Conservation (phyloP, 2,888 invertebrate genomes). For the Drosophila trichaetosa region DNA sequence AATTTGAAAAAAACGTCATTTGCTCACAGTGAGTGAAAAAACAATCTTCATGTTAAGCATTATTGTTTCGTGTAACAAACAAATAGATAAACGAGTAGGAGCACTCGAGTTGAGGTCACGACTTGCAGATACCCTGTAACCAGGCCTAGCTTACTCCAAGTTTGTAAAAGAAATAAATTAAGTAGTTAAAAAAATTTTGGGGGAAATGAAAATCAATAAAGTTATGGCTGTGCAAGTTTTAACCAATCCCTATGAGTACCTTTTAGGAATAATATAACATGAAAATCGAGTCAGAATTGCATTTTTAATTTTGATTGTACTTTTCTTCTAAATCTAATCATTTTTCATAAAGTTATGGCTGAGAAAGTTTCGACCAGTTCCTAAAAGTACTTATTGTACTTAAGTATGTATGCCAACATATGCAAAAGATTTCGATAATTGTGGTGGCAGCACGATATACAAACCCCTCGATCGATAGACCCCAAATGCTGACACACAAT, state of each 20-base stretch:
- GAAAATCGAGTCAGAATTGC: too few species aligned
- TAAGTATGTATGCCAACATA: neutral
- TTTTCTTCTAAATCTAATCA: rapidly evolving
- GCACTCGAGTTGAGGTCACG: neutral
- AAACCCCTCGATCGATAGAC: neutral
- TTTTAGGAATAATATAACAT: too few species aligned
- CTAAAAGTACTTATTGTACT: neutral
- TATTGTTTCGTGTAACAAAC: neutral
- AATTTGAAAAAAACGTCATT: neutral
- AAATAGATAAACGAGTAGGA: neutral
- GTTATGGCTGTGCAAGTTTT: neutral
- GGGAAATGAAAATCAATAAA: neutral
- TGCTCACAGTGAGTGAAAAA: neutral
- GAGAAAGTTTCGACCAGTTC: neutral
- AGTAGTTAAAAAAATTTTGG: neutral
- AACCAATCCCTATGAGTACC: too few species aligned
- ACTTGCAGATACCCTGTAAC: neutral
- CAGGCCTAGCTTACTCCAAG: neutral
- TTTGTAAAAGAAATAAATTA: neutral
- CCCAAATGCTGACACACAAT: neutral
- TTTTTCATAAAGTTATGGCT: neutral
- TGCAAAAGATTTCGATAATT: neutral
- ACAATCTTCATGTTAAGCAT: neutral
- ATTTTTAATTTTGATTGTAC: too few species aligned
- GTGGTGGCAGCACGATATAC: neutral